These are phyloP conservation scores for Liodrosophila aerea DNA, from an alignment of 2,888 invertebrate genomes.

Conservation along the genomic window DNA sequence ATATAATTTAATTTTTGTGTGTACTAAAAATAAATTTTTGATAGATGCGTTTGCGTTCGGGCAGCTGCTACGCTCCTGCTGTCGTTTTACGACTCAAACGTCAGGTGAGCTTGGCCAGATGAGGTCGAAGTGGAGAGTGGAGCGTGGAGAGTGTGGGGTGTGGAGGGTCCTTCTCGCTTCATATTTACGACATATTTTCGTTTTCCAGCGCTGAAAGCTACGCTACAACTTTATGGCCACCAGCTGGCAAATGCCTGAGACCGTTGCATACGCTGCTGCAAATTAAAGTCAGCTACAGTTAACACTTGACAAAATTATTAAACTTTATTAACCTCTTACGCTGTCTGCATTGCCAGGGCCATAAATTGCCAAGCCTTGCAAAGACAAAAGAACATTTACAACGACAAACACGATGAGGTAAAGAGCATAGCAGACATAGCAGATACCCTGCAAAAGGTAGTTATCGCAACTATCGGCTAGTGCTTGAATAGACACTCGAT, in stretches of 20 bases:
- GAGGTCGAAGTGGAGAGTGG: neutral
- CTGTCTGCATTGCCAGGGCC: constrained; percentile 46
- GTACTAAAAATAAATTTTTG: constrained; percentile 73
- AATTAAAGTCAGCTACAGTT: constrained; percentile 60
- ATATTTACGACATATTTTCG: constrained; percentile 49
- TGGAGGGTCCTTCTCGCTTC: no score
- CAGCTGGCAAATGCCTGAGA: constrained; percentile 32
- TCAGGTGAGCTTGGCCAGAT: constrained; percentile 26
- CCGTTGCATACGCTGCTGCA: constrained; percentile 39
- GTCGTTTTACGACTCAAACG: constrained; percentile 43
- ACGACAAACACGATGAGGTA: neutral
- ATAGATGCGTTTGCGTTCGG: constrained; percentile 55
- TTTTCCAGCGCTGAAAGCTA: constrained; percentile 19
- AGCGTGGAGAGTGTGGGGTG: no score
- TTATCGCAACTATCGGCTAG: no score
- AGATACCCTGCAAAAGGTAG: no score
- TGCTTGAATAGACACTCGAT: no score
- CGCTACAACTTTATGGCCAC: constrained; percentile 38
- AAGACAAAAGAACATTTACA: constrained; percentile 52
- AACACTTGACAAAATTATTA: constrained; percentile 67
- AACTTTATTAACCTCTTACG: constrained; percentile 69
- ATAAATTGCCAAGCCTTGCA: constrained; percentile 53
- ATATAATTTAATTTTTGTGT: constrained; percentile 74
- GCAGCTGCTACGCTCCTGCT: constrained; percentile 29
- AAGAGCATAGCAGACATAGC: no score